A percentile compares a stretch with the other conserved stretches of the same genome.
Evolutionary conservation across 2,888 invertebrate species (phyloP).

Genomic region (Hirtodrosophila duncani): DNA sequence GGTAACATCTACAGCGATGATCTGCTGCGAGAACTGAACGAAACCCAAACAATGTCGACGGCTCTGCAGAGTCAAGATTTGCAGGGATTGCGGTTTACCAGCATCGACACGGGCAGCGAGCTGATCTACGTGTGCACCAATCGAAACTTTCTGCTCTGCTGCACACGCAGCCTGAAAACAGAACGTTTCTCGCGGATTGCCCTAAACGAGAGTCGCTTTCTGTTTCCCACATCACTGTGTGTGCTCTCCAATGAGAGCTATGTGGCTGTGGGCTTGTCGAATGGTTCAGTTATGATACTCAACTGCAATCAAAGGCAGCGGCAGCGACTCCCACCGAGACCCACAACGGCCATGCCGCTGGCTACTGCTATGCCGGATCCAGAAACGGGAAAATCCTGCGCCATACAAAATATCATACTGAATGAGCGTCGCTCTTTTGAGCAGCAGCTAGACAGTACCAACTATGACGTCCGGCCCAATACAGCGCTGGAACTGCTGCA

Average conservation of each 20-base stretch:
- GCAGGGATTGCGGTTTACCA: conserved; percentile 75
- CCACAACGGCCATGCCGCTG: conserved; percentile 25
- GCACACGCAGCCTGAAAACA: conserved; percentile 72
- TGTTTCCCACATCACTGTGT: conserved; percentile 75
- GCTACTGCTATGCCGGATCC: conserved; percentile 17
- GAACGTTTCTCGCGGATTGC: conserved; percentile 72
- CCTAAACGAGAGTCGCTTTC: conserved; percentile 72
- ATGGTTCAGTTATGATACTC: conserved; percentile 76
- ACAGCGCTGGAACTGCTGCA: conserved; percentile 64
- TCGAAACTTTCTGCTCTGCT: conserved; percentile 75
- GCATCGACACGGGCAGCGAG: conserved; percentile 73
- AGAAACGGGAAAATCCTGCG: conserved; percentile 76
- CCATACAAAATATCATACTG: conserved; percentile 77
- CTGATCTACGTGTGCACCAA: conserved; percentile 75
- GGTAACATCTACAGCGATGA: conserved; percentile 76
- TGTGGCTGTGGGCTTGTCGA: conserved; percentile 75
- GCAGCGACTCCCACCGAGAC: conserved; percentile 25
- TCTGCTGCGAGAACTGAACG: conserved; percentile 73
- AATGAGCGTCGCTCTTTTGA: conserved; percentile 70
- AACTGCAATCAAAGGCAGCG: conserved; percentile 68
- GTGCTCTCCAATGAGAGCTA: conserved; percentile 72
- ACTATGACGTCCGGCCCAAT: conserved; percentile 56
- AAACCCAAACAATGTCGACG: conserved; percentile 42
- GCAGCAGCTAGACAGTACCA: conserved; percentile 11
- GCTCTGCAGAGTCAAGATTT: conserved; percentile 46